A percentile compares a stretch with the other conserved stretches of the same genome.
These are phyloP conservation scores for Platycnemis pennipes DNA, from an alignment of 2,888 invertebrate species.

Conservation along the genomic window DNA sequence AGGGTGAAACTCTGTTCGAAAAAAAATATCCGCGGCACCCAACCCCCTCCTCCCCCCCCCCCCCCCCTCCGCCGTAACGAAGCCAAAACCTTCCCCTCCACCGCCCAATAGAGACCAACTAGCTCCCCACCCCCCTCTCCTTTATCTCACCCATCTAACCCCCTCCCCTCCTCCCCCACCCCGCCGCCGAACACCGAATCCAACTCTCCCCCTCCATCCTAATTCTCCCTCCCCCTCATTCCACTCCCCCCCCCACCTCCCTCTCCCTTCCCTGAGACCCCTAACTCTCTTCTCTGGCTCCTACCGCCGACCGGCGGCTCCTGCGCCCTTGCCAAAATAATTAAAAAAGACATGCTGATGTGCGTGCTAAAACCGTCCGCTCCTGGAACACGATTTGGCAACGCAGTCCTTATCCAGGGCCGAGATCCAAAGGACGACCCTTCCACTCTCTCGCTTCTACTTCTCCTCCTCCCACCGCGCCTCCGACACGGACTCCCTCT, in stretches of 20 bases:
- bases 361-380: slow-evolving; percentile 83
- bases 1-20: slow-evolving; percentile 12
- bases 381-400: slow-evolving; percentile 80
- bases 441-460: slow-evolving; percentile 77
- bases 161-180: neutral
- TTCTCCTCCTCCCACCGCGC: slow-evolving; percentile 82
- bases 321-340: slow-evolving; percentile 87
- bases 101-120: neutral
- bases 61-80: neutral
- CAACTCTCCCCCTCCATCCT: slow-evolving; percentile 70
- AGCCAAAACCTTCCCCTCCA: neutral
- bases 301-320: slow-evolving; percentile 77
- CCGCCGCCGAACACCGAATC: slow-evolving; percentile 71
- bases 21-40: slow-evolving; percentile 18
- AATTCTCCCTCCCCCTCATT: slow-evolving; percentile 70
- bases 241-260: slow-evolving; percentile 56
- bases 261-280: slow-evolving; percentile 73
- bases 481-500: slow-evolving; percentile 82
- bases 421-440: slow-evolving; percentile 62
- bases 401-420: slow-evolving; percentile 74
- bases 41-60: no score
- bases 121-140: slow-evolving; percentile 45
- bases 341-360: slow-evolving; percentile 86
- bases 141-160: slow-evolving; percentile 25
- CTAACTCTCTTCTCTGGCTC: slow-evolving; percentile 76